Evolutionary conservation across 1,140 invertebrate genomes (phyloP).

Genomic region (Sogatella furcifera): DNA sequence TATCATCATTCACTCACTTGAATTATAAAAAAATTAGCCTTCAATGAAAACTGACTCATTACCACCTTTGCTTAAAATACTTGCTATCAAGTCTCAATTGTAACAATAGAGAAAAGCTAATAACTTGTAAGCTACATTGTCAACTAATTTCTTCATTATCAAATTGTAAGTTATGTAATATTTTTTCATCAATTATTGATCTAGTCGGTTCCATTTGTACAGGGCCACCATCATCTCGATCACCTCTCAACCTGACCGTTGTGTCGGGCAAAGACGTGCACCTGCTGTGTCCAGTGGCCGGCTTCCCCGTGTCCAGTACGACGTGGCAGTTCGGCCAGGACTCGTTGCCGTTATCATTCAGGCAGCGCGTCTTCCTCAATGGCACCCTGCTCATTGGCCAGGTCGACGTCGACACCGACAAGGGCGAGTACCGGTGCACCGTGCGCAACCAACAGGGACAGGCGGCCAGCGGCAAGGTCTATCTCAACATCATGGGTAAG

Average conservation of each 20-base stretch:
- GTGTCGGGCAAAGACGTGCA: slow-evolving; percentile 65
- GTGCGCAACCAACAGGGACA: slow-evolving; percentile 66
- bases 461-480: slow-evolving; percentile 54
- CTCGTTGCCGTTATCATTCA: slow-evolving; percentile 38
- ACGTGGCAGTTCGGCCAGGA: slow-evolving; percentile 41
- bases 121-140: no score
- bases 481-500: slow-evolving; percentile 70
- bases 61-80: no score
- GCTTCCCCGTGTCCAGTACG: slow-evolving; percentile 64
- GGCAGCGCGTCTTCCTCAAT: slow-evolving; percentile 51
- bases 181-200: no score
- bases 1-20: no score
- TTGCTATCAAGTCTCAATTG: no score
- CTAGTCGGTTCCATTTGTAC: slow-evolving; percentile 19
- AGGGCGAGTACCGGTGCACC: slow-evolving; percentile 72
- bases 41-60: no score
- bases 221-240: slow-evolving; percentile 73
- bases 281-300: slow-evolving; percentile 77
- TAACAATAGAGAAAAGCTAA: no score
- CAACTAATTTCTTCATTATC: no score
- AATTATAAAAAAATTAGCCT: no score
- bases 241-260: slow-evolving; percentile 67
- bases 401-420: slow-evolving; percentile 48
- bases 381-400: slow-evolving; percentile 65
- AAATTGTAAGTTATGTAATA: no score